These are phyloP conservation scores for Abrostola triplasia DNA, from an alignment of 2,888 invertebrate species.

Conservation along the genomic window DNA sequence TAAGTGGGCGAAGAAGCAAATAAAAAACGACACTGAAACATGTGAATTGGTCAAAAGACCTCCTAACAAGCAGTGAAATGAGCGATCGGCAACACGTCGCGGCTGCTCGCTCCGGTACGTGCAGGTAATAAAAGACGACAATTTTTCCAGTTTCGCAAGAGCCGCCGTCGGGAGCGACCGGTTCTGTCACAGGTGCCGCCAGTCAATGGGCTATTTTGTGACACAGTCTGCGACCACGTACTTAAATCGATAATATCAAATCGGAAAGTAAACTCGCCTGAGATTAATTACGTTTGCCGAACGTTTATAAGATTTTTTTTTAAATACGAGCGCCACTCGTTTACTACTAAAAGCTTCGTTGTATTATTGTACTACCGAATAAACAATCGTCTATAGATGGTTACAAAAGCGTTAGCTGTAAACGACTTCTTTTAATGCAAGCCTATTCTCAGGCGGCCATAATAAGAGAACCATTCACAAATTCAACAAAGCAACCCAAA, in stretches of 20 bases:
- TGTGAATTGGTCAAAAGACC: constrained; percentile 53
- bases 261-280: constrained; percentile 49
- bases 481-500: constrained; percentile 84
- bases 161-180: constrained; percentile 75
- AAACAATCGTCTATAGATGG: constrained; percentile 50
- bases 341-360: constrained; percentile 34
- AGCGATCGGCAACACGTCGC: constrained; percentile 64
- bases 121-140: constrained; percentile 72
- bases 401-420: constrained; percentile 61
- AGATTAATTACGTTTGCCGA: constrained; percentile 40
- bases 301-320: constrained; percentile 39
- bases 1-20: constrained; percentile 20
- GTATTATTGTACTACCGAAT: constrained; percentile 37
- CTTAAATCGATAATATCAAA: constrained; percentile 66
- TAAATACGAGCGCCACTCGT: constrained; percentile 24
- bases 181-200: constrained; percentile 80
- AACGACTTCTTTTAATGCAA: constrained; percentile 64
- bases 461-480: constrained; percentile 81
- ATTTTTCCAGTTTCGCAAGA: constrained; percentile 80
- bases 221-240: constrained; percentile 67
- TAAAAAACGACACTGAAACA: constrained; percentile 33
- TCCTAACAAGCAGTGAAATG: constrained; percentile 61
- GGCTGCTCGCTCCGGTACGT: constrained; percentile 61
- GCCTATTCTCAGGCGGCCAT: constrained; percentile 62
- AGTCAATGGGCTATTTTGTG: constrained; percentile 72